phyloP scores from a whole-genome alignment of 2,113 vertebrate species.

The Pionites leucogaster region DNA sequence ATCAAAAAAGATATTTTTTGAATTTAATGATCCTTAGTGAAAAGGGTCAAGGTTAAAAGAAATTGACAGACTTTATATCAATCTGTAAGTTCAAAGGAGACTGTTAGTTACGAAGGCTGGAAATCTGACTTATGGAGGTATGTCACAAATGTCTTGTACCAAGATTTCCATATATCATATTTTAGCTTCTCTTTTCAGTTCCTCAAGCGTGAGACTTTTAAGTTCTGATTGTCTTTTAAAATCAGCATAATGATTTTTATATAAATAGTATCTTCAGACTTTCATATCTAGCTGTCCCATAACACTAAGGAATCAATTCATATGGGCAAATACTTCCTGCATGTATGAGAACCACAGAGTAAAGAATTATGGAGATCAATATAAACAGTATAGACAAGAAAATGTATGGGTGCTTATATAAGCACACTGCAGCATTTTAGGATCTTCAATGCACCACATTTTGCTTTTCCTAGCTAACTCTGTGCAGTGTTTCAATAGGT shows the following conservation, averaged over 20 bases:
- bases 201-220: background rate
- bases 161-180: background rate
- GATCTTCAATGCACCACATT: background rate
- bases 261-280: background rate
- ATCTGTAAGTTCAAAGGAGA: background rate
- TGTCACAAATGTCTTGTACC: background rate
- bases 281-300: background rate
- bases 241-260: background rate
- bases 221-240: background rate
- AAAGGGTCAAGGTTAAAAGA: background rate
- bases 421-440: background rate
- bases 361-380: background rate
- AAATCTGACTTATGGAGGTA: background rate
- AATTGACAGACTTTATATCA: background rate
- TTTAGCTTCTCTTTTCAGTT: background rate
- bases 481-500: background rate
- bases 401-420: accelerated
- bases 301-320: background rate
- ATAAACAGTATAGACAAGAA: background rate
- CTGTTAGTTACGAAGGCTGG: background rate
- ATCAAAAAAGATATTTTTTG: background rate
- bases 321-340: background rate
- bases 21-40: background rate
- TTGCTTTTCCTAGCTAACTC: background rate
- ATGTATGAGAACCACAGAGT: background rate